Evolutionary conservation across 2,888 invertebrate genomes (phyloP).

Genomic region (Hymenopus coronatus): DNA sequence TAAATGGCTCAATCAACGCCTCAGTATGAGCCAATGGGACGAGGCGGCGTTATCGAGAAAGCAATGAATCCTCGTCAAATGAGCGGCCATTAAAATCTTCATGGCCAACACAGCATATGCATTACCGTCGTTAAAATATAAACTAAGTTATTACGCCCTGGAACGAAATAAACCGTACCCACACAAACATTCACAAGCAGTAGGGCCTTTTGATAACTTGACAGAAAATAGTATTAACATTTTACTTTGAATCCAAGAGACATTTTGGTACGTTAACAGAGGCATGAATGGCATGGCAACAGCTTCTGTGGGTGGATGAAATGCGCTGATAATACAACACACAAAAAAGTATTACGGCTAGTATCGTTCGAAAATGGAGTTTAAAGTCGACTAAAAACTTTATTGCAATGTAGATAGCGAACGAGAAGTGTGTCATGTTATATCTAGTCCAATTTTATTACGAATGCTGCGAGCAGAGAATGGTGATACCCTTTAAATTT

Average conservation of each 20-base stretch:
- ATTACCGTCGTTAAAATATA: constrained; percentile 20
- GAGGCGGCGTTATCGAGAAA: constrained; percentile 22
- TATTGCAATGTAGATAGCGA: constrained; percentile 1
- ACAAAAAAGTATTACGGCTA: neutral
- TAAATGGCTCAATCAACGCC: constrained; percentile 20
- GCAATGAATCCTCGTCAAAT: constrained; percentile 25
- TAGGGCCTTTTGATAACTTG: neutral
- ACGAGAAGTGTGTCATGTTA: neutral
- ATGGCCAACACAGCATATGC: constrained; percentile 23
- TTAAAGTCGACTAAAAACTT: neutral
- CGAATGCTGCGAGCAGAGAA: neutral
- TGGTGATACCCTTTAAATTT: neutral
- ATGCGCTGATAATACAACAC: neutral
- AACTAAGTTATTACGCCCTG: constrained; percentile 16
- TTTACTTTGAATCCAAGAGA: neutral
- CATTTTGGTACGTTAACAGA: neutral
- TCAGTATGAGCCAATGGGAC: constrained; percentile 20
- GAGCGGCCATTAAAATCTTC: constrained; percentile 25
- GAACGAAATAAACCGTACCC: constrained; percentile 8
- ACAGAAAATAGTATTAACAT: neutral
- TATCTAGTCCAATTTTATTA: constrained; percentile 1
- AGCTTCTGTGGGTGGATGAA: neutral
- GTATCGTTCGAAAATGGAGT: neutral
- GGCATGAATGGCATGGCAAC: neutral
- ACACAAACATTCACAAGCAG: neutral